These are phyloP conservation scores for Trachemys scripta DNA, from an alignment of 2,113 vertebrate genomes.

Conservation along the genomic window DNA sequence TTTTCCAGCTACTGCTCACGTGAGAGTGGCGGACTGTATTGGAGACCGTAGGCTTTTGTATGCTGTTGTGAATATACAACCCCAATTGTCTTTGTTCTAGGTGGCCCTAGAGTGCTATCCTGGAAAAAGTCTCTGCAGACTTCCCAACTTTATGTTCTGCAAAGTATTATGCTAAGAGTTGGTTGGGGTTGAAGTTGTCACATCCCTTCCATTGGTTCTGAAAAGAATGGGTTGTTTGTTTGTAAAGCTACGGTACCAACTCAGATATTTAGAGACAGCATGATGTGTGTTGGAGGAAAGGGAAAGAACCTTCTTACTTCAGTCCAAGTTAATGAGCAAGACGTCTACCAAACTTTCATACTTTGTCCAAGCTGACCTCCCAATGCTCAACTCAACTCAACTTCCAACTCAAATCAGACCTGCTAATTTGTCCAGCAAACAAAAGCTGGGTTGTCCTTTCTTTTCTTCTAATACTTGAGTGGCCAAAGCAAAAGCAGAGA, in stretches of 20 bases:
- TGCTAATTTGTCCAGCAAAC: rapidly evolving
- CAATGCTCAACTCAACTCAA: neutral
- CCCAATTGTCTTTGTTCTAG: rapidly evolving
- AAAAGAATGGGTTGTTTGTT: neutral
- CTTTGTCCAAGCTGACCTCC: neutral
- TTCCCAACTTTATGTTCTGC: neutral
- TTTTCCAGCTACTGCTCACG: neutral
- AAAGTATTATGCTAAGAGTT: neutral
- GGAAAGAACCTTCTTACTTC: neutral
- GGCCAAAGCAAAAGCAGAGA: neutral
- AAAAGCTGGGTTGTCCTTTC: rapidly evolving
- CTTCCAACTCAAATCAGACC: rapidly evolving
- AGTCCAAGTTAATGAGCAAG: neutral
- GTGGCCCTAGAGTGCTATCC: neutral
- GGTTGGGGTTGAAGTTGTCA: neutral
- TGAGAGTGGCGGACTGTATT: rapidly evolving
- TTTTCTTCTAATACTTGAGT: rapidly evolving
- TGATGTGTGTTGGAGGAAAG: neutral
- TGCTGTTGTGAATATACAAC: rapidly evolving
- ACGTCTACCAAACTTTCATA: neutral
- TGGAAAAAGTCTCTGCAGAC: neutral
- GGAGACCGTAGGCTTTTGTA: rapidly evolving
- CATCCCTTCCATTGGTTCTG: neutral
- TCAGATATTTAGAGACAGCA: rapidly evolving
- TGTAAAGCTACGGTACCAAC: rapidly evolving